phyloP scores from a whole-genome alignment of 2,113 vertebrate genomes.

The Zingel zingel region DNA sequence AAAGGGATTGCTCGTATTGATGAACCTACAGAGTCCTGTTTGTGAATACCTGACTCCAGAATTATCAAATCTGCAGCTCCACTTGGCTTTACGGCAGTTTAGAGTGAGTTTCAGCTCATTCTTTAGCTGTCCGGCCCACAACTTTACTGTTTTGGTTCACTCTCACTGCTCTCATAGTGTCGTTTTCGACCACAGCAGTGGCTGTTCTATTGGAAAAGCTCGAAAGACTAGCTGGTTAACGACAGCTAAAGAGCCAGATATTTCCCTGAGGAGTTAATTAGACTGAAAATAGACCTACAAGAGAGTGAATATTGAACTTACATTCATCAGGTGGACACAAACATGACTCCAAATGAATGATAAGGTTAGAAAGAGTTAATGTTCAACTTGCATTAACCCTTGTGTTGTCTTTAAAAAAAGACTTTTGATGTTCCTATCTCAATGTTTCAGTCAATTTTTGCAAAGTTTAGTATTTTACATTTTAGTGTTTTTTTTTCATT shows the following conservation, averaged over 20 bases:
- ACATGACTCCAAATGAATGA: background rate
- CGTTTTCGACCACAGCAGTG: too few relatives aligned
- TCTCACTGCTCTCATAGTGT: background rate
- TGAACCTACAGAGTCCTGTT: background rate
- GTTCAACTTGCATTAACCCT: background rate
- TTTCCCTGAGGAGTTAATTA: background rate
- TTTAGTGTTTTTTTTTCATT: too few relatives aligned
- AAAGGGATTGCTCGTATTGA: background rate
- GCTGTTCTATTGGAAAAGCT: too few relatives aligned
- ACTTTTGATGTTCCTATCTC: too few relatives aligned
- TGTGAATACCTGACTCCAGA: background rate
- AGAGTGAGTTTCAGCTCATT: background rate
- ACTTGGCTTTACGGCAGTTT: background rate
- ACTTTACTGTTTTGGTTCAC: background rate
- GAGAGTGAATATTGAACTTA: background rate
- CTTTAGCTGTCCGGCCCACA: background rate
- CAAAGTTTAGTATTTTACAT: too few relatives aligned
- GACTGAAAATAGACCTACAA: background rate
- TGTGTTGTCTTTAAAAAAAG: too few relatives aligned
- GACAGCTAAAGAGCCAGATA: background rate
- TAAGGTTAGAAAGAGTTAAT: background rate
- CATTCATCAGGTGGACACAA: background rate
- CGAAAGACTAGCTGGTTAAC: background rate
- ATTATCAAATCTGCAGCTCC: background rate
- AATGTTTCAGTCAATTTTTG: too few relatives aligned